Percentiles rank a stretch among this genome's conserved stretches.
These are phyloP conservation scores for Leptinotarsa haldemani DNA, from an alignment of 2,888 invertebrate species.

Conservation along the genomic window DNA sequence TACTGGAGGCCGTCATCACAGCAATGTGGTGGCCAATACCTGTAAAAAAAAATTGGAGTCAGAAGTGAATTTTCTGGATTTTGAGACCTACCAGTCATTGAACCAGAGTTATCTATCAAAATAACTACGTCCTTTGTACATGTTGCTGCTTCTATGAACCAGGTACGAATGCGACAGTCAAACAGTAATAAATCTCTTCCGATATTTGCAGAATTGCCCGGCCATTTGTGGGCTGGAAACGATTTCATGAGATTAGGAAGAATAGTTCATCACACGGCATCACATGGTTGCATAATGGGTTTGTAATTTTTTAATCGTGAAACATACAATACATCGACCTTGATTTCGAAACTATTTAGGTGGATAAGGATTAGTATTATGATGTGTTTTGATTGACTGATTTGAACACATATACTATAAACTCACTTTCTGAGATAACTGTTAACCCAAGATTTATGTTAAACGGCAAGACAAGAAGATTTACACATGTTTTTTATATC, in stretches of 20 bases:
- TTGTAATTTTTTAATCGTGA: too few species aligned
- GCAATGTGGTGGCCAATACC: conserved; percentile 75
- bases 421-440: too few species aligned
- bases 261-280: too few species aligned
- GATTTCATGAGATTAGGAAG: not conserved
- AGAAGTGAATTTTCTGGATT: not conserved
- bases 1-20: conserved; percentile 85
- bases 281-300: too few species aligned
- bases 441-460: too few species aligned
- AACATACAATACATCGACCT: too few species aligned
- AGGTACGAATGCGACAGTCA: conserved; percentile 91
- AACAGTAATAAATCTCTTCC: conserved; percentile 70
- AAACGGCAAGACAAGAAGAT: too few species aligned
- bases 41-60: conserved; percentile 37
- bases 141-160: conserved; percentile 98
- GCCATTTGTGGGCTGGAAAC: conserved; percentile 57
- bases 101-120: conserved; percentile 94
- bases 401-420: too few species aligned
- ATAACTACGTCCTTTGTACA: conserved; percentile 98
- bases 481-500: too few species aligned
- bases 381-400: too few species aligned
- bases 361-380: too few species aligned
- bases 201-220: conserved; percentile 57
- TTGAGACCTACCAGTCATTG: conserved; percentile 87
- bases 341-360: too few species aligned